Conservation (phyloP, 2,888 invertebrate species). For the Trichacis sp. region DNA sequence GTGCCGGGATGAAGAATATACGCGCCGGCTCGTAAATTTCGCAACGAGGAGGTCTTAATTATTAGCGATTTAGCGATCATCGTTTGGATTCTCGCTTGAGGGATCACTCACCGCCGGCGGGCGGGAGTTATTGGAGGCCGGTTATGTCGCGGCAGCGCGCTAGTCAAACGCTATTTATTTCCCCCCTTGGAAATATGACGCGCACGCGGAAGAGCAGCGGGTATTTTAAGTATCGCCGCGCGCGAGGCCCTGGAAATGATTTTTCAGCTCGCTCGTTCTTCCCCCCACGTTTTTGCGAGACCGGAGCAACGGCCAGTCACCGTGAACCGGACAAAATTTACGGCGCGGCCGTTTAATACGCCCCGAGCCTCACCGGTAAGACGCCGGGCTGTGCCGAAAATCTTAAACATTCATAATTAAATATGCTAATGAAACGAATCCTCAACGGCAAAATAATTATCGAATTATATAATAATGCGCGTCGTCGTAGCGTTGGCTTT, state of each 20-base stretch:
- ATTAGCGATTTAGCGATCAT: conserved; percentile 31
- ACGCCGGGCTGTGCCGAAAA: conserved; percentile 62
- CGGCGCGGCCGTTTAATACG: conserved; percentile 61
- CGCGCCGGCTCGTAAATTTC: conserved; percentile 16
- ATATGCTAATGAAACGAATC: conserved; percentile 66
- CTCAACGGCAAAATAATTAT: conserved; percentile 65
- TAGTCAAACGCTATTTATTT: conserved; percentile 23
- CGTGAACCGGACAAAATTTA: conserved; percentile 61
- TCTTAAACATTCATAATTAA: conserved; percentile 67
- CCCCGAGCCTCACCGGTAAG: conserved; percentile 46
- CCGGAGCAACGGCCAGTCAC: conserved; percentile 56
- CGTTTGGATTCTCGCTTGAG: conserved; percentile 13
- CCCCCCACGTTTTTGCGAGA: conserved; percentile 4
- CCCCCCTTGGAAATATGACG: conserved; percentile 3
- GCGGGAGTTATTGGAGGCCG: too few relatives aligned
- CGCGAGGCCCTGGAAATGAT: conserved; percentile 38
- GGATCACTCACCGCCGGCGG: background rate
- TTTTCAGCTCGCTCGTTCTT: conserved; percentile 32
- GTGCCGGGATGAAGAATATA: conserved; percentile 18
- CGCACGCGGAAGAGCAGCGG: conserved; percentile 7
- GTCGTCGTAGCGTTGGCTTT: conserved; percentile 25
- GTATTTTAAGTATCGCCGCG: conserved; percentile 48
- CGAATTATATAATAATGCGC: conserved; percentile 60
- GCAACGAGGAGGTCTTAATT: conserved; percentile 24
- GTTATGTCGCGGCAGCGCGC: background rate